Evolutionary conservation across 2,888 invertebrate species (phyloP).

Genomic region (Temnothorax ravouxi): DNA sequence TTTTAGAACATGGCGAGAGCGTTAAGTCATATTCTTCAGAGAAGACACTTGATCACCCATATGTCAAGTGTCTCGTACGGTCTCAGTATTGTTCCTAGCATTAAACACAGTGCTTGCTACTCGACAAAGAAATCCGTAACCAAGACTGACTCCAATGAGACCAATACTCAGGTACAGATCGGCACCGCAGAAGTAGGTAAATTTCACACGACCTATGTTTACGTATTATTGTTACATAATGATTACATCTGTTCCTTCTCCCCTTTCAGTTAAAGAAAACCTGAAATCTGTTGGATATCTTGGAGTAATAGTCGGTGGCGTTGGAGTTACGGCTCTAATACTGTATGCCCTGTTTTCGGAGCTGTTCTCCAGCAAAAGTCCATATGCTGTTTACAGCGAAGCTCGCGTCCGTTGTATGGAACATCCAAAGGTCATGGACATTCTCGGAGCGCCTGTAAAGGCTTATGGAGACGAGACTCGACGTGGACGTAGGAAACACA

Average conservation of each 20-base stretch:
- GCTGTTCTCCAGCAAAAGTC: constrained; percentile 95
- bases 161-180: constrained; percentile 76
- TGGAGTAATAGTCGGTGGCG: constrained; percentile 92
- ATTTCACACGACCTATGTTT: constrained; percentile 59
- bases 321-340: constrained; percentile 93
- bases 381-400: constrained; percentile 93
- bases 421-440: constrained; percentile 92
- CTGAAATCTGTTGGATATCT: constrained; percentile 96
- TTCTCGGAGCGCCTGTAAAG: constrained; percentile 96
- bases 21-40: constrained; percentile 74
- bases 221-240: not conserved
- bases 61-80: constrained; percentile 50
- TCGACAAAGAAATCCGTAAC: constrained; percentile 75
- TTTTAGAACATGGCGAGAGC: constrained; percentile 79
- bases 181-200: constrained; percentile 83
- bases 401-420: constrained; percentile 92
- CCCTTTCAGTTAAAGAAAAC: constrained; percentile 92
- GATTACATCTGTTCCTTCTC: constrained; percentile 51
- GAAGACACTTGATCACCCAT: constrained; percentile 61
- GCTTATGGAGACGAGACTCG: constrained; percentile 95
- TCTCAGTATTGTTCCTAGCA: not conserved
- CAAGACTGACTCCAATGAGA: constrained; percentile 23
- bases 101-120: constrained; percentile 64
- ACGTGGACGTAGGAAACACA: constrained; percentile 93
- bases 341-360: constrained; percentile 95